phyloP scores from a whole-genome alignment of 2,113 vertebrate species.

The Nothoprocta pentlandii region DNA sequence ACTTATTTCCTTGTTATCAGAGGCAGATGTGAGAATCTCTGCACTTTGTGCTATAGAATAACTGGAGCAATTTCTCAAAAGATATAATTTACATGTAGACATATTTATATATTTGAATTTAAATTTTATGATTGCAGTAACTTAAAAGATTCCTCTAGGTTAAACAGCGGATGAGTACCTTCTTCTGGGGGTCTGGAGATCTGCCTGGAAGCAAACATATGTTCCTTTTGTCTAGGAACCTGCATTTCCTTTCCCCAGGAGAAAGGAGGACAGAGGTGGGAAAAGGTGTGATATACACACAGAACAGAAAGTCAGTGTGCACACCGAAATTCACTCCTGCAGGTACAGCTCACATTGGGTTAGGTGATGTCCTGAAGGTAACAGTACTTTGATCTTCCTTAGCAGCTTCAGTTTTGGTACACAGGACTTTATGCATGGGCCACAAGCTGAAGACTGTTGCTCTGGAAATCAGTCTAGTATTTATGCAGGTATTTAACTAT shows the following conservation, averaged over 20 bases:
- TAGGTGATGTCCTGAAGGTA: not conserved
- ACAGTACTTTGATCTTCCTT: not conserved
- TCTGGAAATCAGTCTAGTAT: not conserved
- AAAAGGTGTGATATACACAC: not conserved
- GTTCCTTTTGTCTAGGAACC: not conserved
- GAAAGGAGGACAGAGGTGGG: not conserved
- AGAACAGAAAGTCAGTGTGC: not conserved
- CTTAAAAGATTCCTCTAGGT: not conserved
- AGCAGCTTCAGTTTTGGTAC: not conserved
- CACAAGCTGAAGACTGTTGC: not conserved
- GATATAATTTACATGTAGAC: not conserved
- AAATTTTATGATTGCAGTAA: not conserved
- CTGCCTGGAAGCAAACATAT: not conserved
- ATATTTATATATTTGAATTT: too few species aligned
- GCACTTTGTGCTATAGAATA: not conserved
- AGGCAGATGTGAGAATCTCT: not conserved
- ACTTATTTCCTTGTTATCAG: not conserved
- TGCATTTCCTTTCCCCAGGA: not conserved
- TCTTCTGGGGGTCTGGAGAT: not conserved
- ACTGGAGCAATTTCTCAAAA: not conserved
- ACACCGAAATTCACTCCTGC: not conserved
- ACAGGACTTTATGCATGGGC: not conserved
- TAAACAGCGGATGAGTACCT: not conserved
- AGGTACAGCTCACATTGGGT: not conserved
- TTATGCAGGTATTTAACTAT: not conserved